These are phyloP conservation scores for Drosophila pseudotakahashii DNA, from an alignment of 2,888 invertebrate species.

Conservation along the genomic window DNA sequence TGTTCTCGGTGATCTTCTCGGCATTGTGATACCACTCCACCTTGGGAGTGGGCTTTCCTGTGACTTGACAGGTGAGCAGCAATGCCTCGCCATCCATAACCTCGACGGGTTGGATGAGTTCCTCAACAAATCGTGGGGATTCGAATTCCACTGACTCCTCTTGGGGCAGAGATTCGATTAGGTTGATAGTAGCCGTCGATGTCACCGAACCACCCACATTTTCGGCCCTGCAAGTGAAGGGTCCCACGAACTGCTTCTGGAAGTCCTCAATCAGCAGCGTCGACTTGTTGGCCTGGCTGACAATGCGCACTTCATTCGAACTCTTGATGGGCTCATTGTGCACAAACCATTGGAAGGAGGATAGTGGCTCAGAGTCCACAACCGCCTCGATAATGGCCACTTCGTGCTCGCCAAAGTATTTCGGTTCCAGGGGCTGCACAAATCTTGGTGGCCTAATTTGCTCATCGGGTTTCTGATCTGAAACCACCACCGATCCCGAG, in stretches of 20 bases:
- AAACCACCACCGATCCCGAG: slow-evolving; percentile 92
- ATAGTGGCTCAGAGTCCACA: slow-evolving; percentile 91
- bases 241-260: slow-evolving; percentile 88
- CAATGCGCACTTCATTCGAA: slow-evolving; percentile 89
- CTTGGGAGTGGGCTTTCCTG: slow-evolving; percentile 91
- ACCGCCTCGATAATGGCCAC: slow-evolving; percentile 91
- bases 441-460: slow-evolving; percentile 90
- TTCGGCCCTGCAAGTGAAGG: slow-evolving; percentile 94
- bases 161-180: slow-evolving; percentile 85
- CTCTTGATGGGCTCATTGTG: slow-evolving; percentile 90
- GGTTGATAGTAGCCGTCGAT: slow-evolving; percentile 90
- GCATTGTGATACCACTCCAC: slow-evolving; percentile 92
- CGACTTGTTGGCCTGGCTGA: slow-evolving; percentile 91
- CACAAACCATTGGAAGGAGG: slow-evolving; percentile 95
- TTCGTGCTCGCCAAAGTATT: slow-evolving; percentile 89
- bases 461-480: slow-evolving; percentile 86
- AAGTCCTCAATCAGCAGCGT: slow-evolving; percentile 91
- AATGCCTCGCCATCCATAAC: slow-evolving; percentile 97
- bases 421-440: slow-evolving; percentile 89
- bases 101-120: slow-evolving; percentile 88
- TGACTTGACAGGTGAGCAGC: slow-evolving; percentile 89
- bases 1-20: slow-evolving; percentile 89
- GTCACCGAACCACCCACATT: slow-evolving; percentile 95
- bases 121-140: slow-evolving; percentile 91
- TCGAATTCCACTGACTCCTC: slow-evolving; percentile 87